Evolutionary conservation across 2,113 vertebrate species (phyloP).

Genomic region (Kryptolebias marmoratus): DNA sequence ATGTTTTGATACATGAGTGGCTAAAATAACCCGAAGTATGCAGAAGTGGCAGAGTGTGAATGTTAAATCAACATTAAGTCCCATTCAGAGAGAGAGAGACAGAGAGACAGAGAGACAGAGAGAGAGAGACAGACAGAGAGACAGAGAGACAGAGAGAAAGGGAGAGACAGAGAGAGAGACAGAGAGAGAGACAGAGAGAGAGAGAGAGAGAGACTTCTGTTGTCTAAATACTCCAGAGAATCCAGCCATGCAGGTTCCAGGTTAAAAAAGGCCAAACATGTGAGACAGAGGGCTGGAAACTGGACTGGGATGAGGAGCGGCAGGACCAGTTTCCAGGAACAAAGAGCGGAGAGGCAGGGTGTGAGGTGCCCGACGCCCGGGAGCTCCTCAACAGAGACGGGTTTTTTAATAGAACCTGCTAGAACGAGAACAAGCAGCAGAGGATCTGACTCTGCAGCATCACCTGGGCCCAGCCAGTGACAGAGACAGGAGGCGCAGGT

Average conservation of each 20-base stretch:
- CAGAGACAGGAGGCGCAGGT: conserved; percentile 40
- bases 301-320: conserved; percentile 46
- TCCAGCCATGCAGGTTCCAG: conserved; percentile 62
- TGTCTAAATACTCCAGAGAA: conserved; percentile 29
- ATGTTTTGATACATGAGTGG: too few relatives aligned
- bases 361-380: neutral
- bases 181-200: too few relatives aligned
- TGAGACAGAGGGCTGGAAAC: conserved; percentile 37
- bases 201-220: too few relatives aligned
- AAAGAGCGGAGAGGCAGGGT: conserved; percentile 46
- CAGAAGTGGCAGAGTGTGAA: too few relatives aligned
- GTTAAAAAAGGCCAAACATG: conserved; percentile 9
- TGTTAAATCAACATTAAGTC: too few relatives aligned
- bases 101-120: too few relatives aligned
- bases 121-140: too few relatives aligned
- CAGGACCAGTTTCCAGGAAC: conserved; percentile 64
- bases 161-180: too few relatives aligned
- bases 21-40: too few relatives aligned
- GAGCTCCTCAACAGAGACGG: neutral
- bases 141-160: too few relatives aligned
- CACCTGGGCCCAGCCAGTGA: neutral
- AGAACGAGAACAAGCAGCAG: neutral
- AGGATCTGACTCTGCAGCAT: conserved; percentile 9
- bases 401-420: neutral
- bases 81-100: too few relatives aligned